Base-by-base conservation (phyloP, 2,113 vertebrate genomes). In the Tenrec ecaudatus region DNA sequence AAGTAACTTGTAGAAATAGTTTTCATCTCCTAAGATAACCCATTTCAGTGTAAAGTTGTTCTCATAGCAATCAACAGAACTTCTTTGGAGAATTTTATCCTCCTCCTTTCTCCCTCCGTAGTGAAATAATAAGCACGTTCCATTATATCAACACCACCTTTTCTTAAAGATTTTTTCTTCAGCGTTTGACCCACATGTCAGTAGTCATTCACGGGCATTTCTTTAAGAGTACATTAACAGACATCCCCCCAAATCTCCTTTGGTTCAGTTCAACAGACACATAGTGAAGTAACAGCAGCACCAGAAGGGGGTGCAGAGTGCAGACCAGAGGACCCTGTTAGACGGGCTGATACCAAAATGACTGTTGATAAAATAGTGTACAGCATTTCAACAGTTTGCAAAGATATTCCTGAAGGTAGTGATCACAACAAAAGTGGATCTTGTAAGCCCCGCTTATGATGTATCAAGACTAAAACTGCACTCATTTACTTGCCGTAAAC, bases 171-270 rank as follows among this genome's bases (percentile, higher is more conserved):
- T 4, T 25, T 76, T 78, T 92, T 69, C 60, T 53, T 58, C 20
- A 75, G 6, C 20, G 64, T 89, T 91, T 84, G 11, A 93, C 31
- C 5, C 6, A 89, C 8, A 84, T 40, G 36, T 79, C 15, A 66
- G 4, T 60, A 82, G 73, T 66, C 43, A 87, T 89, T 91, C 73
- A 64, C 68, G 86, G 92, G 75, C 16, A 47, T 43, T 9, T 31
- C 36, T 73, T 91, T 82, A 86, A 86, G 77, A 90, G 78, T 36
- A 58, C 22, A 69, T 93, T 82, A 69, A 40, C 57, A 73, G 66
- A 36, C 77, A 89, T 93, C 86, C 60, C 64, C 76, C 80, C 53
- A 66, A 83, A 0, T 57, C 47, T 53, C 40, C 9, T 68, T 60
- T 29, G 57, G 22, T 22, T 80, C 47, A 64, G 17, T 76, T 92